Percentiles rank a stretch among this genome's conserved stretches.
These are phyloP conservation scores for Ruditapes philippinarum DNA, from an alignment of 1,140 invertebrate genomes.

Conservation along the genomic window DNA sequence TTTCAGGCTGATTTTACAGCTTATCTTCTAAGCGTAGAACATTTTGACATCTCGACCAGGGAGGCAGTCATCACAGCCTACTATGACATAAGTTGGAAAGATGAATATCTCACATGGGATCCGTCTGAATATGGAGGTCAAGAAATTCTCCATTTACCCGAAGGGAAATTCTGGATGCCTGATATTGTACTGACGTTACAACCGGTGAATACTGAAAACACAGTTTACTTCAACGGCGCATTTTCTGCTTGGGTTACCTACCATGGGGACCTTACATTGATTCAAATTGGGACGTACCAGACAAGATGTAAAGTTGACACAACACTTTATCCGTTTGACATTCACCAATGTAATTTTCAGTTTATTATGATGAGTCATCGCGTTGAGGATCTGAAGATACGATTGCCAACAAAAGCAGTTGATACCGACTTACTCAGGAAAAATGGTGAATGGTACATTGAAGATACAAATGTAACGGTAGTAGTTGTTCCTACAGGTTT, in stretches of 20 bases:
- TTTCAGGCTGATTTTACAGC: no score
- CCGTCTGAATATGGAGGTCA: background rate
- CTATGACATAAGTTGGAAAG: constrained; percentile 9
- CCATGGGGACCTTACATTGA: background rate
- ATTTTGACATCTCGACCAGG: background rate
- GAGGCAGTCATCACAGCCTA: background rate
- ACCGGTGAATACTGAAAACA: background rate
- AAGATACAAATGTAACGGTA: no score
- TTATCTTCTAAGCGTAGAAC: background rate
- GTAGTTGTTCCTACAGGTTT: no score
- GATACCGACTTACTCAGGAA: no score
- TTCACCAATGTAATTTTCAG: background rate
- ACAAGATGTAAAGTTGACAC: background rate
- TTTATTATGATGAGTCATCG: background rate
- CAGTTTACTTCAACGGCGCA: background rate
- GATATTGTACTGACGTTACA: background rate
- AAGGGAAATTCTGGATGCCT: constrained; percentile 9
- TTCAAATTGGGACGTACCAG: background rate
- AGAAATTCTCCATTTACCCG: background rate
- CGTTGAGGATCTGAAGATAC: background rate
- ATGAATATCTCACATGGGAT: constrained; percentile 29
- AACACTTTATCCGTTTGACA: constrained; percentile 18
- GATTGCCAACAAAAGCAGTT: background rate
- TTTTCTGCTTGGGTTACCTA: background rate
- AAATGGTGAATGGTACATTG: background rate